A percentile compares a stretch with the other conserved stretches of the same genome.
These are phyloP conservation scores for Dermolepida albohirtum DNA, from an alignment of 2,888 invertebrate species.

Conservation along the genomic window DNA sequence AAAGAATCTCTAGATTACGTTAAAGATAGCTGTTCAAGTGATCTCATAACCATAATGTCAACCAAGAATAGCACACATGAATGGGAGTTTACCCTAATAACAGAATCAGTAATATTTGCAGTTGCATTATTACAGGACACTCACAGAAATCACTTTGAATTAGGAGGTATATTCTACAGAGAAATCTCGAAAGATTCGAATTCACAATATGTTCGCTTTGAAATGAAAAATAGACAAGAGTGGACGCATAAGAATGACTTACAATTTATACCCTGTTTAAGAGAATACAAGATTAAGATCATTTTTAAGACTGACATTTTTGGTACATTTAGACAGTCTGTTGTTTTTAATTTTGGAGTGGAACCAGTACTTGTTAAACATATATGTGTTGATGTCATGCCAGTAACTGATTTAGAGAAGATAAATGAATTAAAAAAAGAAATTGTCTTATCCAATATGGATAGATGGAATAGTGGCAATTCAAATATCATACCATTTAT, in stretches of 20 bases:
- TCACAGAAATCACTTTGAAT: constrained; percentile 75
- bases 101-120: constrained; percentile 68
- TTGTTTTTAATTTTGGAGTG: constrained; percentile 80
- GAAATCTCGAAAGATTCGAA: constrained; percentile 42
- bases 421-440: constrained; percentile 75
- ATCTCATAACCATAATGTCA: constrained; percentile 72
- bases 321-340: constrained; percentile 82
- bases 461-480: constrained; percentile 69
- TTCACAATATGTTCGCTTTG: constrained; percentile 53
- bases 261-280: constrained; percentile 54
- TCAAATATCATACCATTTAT: constrained; percentile 62
- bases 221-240: constrained; percentile 62
- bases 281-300: constrained; percentile 68
- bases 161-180: constrained; percentile 66
- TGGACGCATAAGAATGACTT: constrained; percentile 46
- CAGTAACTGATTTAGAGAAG: constrained; percentile 73
- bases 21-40: constrained; percentile 70
- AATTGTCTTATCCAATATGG: constrained; percentile 72
- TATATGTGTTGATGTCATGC: constrained; percentile 82
- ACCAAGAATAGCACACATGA: constrained; percentile 72
- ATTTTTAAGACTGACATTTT: constrained; percentile 78
- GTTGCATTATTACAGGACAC: constrained; percentile 78
- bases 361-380: constrained; percentile 75
- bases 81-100: constrained; percentile 72
- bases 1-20: constrained; percentile 72